Evolutionary conservation across 2,888 invertebrate species (phyloP).

Genomic region (Drosophila kanekoi): DNA sequence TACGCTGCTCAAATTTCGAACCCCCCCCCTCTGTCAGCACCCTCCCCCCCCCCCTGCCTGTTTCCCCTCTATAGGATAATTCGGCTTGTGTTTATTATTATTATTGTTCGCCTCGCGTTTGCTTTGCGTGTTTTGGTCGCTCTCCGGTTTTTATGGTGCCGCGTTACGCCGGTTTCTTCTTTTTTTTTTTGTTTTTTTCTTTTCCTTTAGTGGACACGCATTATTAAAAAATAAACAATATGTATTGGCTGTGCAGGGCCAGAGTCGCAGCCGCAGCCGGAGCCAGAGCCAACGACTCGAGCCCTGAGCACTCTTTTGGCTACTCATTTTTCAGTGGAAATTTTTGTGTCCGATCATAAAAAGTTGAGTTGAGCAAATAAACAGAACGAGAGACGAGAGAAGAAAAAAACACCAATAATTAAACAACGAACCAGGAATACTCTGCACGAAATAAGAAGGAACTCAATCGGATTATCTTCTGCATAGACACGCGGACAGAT

Average conservation of each 20-base stretch:
- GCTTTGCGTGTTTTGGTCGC: slow-evolving; percentile 61
- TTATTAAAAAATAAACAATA: slow-evolving; percentile 81
- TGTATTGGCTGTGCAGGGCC: slow-evolving; percentile 50
- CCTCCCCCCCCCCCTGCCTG: not conserved
- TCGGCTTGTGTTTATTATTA: slow-evolving; percentile 70
- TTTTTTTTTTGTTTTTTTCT: slow-evolving; percentile 8
- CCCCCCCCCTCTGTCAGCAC: not conserved
- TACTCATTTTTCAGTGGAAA: slow-evolving; percentile 73
- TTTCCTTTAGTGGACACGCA: slow-evolving; percentile 78
- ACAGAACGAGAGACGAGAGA: slow-evolving; percentile 36
- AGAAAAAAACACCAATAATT: not conserved
- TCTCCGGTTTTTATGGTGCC: slow-evolving; percentile 71
- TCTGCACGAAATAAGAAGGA: not conserved
- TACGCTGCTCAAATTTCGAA: slow-evolving; percentile 72
- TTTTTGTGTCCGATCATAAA: slow-evolving; percentile 68
- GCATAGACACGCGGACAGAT: too few species aligned
- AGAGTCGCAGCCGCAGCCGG: not conserved
- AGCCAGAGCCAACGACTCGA: slow-evolving; percentile 31
- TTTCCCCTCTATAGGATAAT: slow-evolving; percentile 16
- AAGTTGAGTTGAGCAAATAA: slow-evolving; percentile 57
- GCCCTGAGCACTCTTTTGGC: slow-evolving; percentile 54
- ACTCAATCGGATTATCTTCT: too few species aligned
- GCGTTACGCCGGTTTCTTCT: slow-evolving; percentile 63
- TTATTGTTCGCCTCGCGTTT: slow-evolving; percentile 58
- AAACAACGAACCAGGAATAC: slow-evolving; percentile 7